Percentiles rank a stretch among this genome's conserved stretches.
These are phyloP conservation scores for Corapipo altera DNA, from an alignment of 2,113 vertebrate genomes.

Conservation along the genomic window DNA sequence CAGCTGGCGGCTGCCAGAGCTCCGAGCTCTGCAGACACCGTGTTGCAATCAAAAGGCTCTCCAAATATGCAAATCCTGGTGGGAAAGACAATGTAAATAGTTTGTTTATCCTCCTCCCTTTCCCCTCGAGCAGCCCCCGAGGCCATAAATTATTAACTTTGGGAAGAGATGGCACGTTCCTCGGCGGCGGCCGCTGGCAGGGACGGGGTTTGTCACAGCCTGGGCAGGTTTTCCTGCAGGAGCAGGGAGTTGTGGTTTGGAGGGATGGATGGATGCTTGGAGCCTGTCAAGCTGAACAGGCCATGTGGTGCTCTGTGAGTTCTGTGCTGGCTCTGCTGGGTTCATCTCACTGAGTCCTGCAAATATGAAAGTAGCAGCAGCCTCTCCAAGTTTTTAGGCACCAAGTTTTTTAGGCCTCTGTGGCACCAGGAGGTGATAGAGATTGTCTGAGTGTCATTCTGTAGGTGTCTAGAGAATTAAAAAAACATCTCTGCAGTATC, in stretches of 20 bases:
- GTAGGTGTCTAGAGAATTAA: neutral
- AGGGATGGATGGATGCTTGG: neutral
- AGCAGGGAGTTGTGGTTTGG: neutral
- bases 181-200: neutral
- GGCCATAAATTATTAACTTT: slow-evolving; percentile 56
- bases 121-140: neutral
- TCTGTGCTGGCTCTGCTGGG: neutral
- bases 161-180: neutral
- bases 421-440: neutral
- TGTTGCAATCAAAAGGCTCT: neutral
- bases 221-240: neutral
- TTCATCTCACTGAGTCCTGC: neutral
- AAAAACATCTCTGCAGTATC: neutral
- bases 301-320: neutral
- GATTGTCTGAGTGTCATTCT: neutral
- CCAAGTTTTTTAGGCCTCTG: neutral
- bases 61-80: slow-evolving; percentile 44
- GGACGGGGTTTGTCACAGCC: neutral
- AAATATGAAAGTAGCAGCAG: neutral
- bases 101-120: slow-evolving; percentile 47
- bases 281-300: neutral
- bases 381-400: neutral
- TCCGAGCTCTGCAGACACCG: neutral
- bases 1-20: neutral
- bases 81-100: slow-evolving; percentile 23